phyloP scores from a whole-genome alignment of 2,797 vertebrate species.

The Graptemys geographica region DNA sequence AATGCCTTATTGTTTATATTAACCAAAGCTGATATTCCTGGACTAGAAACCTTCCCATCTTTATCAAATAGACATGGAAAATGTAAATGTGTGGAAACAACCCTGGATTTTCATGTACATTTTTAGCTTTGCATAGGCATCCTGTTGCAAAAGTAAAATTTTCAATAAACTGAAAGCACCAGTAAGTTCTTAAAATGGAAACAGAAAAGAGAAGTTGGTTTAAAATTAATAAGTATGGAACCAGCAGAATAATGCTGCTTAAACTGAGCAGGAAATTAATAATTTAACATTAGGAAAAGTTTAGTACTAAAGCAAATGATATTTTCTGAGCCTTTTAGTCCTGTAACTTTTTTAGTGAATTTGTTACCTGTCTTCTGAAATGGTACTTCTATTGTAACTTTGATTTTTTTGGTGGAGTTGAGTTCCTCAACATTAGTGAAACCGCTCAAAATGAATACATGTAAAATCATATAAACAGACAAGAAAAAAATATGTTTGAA shows the following conservation, averaged over 20 bases:
- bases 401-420: not conserved
- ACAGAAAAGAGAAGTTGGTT: not conserved
- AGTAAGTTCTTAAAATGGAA: not conserved
- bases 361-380: not conserved
- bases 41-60: not conserved
- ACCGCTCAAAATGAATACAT: not conserved
- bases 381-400: not conserved
- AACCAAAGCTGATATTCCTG: not conserved
- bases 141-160: not conserved
- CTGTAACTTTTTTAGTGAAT: not conserved
- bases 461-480: not conserved
- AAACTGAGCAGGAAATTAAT: not conserved
- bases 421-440: not conserved
- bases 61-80: not conserved
- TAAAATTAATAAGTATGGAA: not conserved
- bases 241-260: not conserved
- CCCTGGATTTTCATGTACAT: not conserved
- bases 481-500: not conserved
- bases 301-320: not conserved
- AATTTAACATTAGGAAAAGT: not conserved
- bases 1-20: not conserved
- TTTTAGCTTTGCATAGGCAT: not conserved
- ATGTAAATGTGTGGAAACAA: not conserved
- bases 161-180: not conserved
- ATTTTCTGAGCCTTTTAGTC: not conserved